Base-by-base conservation (phyloP, 2,113 vertebrate species). In the Cyrtonyx montezumae region DNA sequence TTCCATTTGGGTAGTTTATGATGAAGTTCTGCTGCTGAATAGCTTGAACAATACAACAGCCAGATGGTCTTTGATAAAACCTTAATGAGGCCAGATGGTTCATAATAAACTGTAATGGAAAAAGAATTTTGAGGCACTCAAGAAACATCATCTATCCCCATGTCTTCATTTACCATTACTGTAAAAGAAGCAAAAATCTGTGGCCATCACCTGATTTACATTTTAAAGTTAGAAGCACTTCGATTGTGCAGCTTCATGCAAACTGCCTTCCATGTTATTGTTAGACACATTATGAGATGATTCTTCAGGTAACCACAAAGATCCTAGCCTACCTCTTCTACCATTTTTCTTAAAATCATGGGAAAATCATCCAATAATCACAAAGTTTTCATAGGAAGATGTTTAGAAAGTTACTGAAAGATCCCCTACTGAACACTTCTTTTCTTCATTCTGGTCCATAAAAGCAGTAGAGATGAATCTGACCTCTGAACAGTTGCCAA, bases 1-100 rank as follows among this genome's bases (percentile, higher is more conserved):
- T 77, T 91, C 45, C 65, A 94, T 94, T 61, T 65, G 51, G 28
- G 19, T 87, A 65, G 90, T 95, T 94, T 79, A 84, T 76, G 59
- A 85, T 42, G 8, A 92, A 88, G 17, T 34, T 70, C 66, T 92
- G 15, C 25, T 82, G 62, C 49, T 76, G 62, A 87, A 81, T 69
- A 81, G 63, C 58, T 86, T 89, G 49, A 96, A 96, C 79, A 90
- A 93, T 89, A 70, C 13, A 89, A 87, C 71, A 96, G 76, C 76
- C 96, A 97, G 96, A 94, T 97, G 96, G 90, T 71, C 85, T 87
- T 84, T 91, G 86, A 97, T 97, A 97, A 97, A 97, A 97, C 75
- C 94, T 97, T 95, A 95, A 97, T 96, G 84, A 73, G 91, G 91
- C 88, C 96, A 97, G 97, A 95, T 97, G 96, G 84, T 77, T 91